Percentiles rank a stretch among this genome's conserved stretches.
These are phyloP conservation scores for Chironomus riparius DNA, from an alignment of 2,888 invertebrate species.

Conservation along the genomic window DNA sequence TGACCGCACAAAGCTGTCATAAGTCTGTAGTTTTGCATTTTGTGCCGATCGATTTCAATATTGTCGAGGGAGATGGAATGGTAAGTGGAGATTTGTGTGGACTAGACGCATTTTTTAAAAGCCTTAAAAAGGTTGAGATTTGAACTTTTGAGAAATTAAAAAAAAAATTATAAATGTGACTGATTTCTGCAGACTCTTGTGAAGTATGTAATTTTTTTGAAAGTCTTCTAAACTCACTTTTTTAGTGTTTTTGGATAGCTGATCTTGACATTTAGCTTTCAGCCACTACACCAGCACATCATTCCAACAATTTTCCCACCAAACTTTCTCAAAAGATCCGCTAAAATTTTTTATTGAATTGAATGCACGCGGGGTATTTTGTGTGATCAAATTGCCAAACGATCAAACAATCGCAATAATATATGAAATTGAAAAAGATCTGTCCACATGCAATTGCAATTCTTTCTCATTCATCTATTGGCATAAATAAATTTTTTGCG, in stretches of 20 bases:
- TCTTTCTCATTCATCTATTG: not conserved
- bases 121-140: not conserved
- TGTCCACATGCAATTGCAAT: not conserved
- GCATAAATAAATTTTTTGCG: not conserved
- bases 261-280: too few species aligned
- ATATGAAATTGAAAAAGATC: not conserved
- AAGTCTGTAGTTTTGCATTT: not conserved
- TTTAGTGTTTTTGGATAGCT: too few species aligned
- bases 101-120: not conserved
- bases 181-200: not conserved
- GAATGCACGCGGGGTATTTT: not conserved
- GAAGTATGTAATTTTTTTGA: not conserved
- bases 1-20: slow-evolving; percentile 22
- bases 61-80: too few species aligned
- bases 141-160: too few species aligned
- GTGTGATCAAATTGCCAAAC: not conserved
- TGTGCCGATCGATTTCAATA: not conserved
- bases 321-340: too few species aligned
- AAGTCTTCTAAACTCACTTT: too few species aligned
- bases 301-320: too few species aligned
- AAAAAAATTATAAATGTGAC: too few species aligned
- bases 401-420: too few species aligned
- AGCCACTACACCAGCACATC: too few species aligned
- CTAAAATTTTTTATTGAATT: too few species aligned
- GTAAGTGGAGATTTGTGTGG: too few species aligned